These are phyloP conservation scores for Gorsachius magnificus DNA, from an alignment of 2,797 vertebrate species.

Conservation along the genomic window DNA sequence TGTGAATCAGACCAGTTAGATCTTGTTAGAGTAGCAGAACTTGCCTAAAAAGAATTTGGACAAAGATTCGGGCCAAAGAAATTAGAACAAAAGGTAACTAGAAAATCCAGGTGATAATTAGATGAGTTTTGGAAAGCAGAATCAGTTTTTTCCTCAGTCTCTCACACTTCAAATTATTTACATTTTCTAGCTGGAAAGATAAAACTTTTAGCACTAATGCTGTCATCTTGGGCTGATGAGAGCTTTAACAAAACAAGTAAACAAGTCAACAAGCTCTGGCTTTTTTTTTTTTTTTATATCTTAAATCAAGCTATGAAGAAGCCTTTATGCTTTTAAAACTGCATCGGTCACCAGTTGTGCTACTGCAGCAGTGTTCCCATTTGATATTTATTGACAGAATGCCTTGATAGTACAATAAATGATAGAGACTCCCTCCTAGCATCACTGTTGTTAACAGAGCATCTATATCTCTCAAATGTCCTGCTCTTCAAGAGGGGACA, in stretches of 20 bases:
- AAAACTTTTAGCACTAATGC: background rate
- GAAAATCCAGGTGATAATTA: background rate
- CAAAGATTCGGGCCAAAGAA: background rate
- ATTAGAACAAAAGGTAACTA: background rate
- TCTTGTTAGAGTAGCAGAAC: conserved; percentile 16
- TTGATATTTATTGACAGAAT: background rate
- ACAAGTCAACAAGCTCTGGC: background rate
- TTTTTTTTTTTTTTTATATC: background rate
- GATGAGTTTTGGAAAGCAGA: background rate
- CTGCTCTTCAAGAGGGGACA: background rate
- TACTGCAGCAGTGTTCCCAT: background rate
- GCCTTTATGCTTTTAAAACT: background rate
- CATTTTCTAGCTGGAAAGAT: background rate
- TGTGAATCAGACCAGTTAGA: background rate
- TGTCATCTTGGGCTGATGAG: background rate
- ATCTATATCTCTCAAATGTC: background rate
- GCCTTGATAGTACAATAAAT: background rate
- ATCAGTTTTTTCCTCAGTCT: background rate
- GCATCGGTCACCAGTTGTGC: background rate
- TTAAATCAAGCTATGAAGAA: background rate
- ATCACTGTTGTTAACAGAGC: background rate
- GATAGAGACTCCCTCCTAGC: background rate
- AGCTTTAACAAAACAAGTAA: background rate
- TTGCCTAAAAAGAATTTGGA: background rate
- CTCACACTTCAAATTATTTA: background rate